Percentiles rank a stretch among this genome's conserved stretches.
Evolutionary conservation across 2,113 vertebrate species (phyloP).

Genomic region (Lutjanus erythropterus): DNA sequence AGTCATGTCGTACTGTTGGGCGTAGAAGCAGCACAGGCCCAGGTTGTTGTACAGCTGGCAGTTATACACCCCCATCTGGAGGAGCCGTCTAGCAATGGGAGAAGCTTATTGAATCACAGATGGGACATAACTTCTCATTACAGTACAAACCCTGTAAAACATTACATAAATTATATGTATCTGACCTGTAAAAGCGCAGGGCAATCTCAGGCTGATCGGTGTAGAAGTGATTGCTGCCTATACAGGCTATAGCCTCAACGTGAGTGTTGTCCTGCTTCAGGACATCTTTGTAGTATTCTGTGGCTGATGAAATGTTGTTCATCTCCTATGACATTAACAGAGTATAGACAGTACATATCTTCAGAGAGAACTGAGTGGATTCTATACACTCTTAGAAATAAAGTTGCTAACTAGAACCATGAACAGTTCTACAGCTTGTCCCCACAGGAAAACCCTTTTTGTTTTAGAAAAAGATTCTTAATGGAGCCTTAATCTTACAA

Average conservation of each 20-base stretch:
- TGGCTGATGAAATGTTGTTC: slow-evolving; percentile 91
- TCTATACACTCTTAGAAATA: too few species aligned
- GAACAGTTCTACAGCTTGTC: too few species aligned
- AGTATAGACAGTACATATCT: slow-evolving; percentile 5
- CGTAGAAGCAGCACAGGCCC: slow-evolving; percentile 97
- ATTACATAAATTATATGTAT: neutral
- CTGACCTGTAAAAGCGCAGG: slow-evolving; percentile 95
- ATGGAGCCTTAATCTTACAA: too few species aligned
- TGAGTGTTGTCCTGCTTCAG: slow-evolving; percentile 98
- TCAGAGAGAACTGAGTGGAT: neutral
- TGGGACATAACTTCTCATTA: slow-evolving; percentile 8
- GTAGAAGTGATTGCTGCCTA: slow-evolving; percentile 98
- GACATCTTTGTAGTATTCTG: slow-evolving; percentile 96
- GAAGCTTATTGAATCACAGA: slow-evolving; percentile 30
- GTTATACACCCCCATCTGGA: slow-evolving; percentile 98
- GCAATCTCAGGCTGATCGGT: slow-evolving; percentile 97
- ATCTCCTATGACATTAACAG: slow-evolving; percentile 88
- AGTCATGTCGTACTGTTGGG: slow-evolving; percentile 98
- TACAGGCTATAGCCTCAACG: slow-evolving; percentile 96
- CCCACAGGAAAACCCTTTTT: too few species aligned
- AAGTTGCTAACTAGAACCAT: too few species aligned
- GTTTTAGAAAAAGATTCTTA: too few species aligned
- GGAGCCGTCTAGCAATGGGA: slow-evolving; percentile 87
- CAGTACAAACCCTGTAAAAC: neutral
- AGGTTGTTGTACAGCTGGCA: slow-evolving; percentile 98